Evolutionary conservation across 1,140 invertebrate genomes (phyloP), one percentile per base, ranked within the genome.

Genomic region (Parasteatoda tepidariorum): DNA sequence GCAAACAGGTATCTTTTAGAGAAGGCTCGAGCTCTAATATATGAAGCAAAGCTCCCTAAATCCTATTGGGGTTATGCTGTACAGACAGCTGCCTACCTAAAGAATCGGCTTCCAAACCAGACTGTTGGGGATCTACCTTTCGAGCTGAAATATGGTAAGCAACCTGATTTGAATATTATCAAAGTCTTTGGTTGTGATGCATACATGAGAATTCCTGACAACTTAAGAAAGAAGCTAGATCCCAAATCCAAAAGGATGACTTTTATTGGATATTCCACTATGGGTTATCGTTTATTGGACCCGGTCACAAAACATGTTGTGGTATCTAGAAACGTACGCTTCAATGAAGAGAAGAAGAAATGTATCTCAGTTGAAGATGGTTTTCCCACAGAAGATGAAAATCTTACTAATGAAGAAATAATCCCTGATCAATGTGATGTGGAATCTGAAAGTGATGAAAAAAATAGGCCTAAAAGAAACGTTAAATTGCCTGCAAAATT

Each of bases 171-270:
- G 3, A 76, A 33, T 13, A 83, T 89, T 84, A 48, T 89, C 2
- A 54, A 85, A 83, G 82, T 87, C 13, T 89, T 89, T 68, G 88
- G 88, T 13, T 88, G 86, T 84, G 67, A 83, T 67, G 88, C 88
- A 26, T 88, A 86, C 57, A 84, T 74, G 0, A 84, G 85, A 24
- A 31, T 67, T 22, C 75, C 75, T 18, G 38, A 78, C 26, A 30
- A 28, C 4, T 24, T 48, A 31, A 76, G 73, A 41, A 76, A 64
- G 31, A 76, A 76, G 18, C 30, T 64, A 13, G 73, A 76, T 61
- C 57, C 0, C 11, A 76, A 76, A 76, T 76, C 55, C 0, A 76
- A 62, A 38, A 68, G 22, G 33, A 68, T 3, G 33, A 31, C 26
- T 15, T 68, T 68, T 28, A 26, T 68, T 41, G 33, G 5, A 41